Evolutionary conservation across 2,797 vertebrate species (phyloP), one percentile per base, ranked within the genome.

Genomic region (Falco concolor): DNA sequence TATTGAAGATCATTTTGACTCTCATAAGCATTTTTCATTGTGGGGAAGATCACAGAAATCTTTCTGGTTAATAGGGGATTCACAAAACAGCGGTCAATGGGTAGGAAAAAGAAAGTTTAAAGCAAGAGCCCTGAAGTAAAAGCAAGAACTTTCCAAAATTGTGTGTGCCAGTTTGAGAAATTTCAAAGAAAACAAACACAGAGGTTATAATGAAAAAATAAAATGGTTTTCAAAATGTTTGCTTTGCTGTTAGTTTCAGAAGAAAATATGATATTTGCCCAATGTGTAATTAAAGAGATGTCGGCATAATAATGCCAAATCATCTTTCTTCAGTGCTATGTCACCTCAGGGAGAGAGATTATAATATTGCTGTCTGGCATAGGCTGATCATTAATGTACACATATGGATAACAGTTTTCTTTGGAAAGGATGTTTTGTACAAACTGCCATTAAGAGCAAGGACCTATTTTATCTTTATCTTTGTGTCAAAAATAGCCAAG

Each of bases 391-490:
- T 52, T 24, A 40, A 67, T 12, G 19, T 38, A 13, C 65, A 65
- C 50, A 24, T 79, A 50, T 65, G 78, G 84, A 72, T 74, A 90
- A n/a, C 80, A 59, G 69, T 24, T 74, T 72, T n/a, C 70, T 87
- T 91, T 42, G 36, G 56, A 84, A 90, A 93, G 72, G 45, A 32
- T 76, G 44, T 81, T 89, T 70, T 61, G 59, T 84, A 82, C 73
- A 89, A 95, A 78, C 77, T 88, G 90, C 89, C 84, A 80, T 95
- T 95, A 94, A 74, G 75, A 92, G 68, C 75, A 72, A 63, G 87
- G 81, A 50, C 27, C 65, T 88, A 72, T 95, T 97, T 96, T 79
- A 95, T 87, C 91, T 94, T 94, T 83, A 76, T 95, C 56, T 91
- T 63, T 77, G 32, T 87, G 86, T 81, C 83, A 91, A 16, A 89